Evolutionary conservation across 2,113 vertebrate genomes (phyloP).

Genomic region (Psittacula cyanocephala): DNA sequence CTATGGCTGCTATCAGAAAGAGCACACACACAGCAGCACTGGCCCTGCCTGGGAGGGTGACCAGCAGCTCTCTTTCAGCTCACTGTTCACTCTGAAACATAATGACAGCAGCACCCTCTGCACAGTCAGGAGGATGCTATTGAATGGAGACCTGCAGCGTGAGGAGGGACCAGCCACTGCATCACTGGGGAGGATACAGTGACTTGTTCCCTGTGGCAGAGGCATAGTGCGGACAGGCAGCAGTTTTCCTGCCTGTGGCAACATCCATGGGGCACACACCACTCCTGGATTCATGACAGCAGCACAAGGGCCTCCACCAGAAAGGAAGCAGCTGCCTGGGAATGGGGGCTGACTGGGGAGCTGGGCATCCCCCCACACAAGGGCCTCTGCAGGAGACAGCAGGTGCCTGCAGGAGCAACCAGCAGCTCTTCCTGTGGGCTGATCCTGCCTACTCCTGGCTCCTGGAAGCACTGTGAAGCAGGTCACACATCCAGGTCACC

Average conservation of each 20-base stretch:
- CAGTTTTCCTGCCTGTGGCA: background rate
- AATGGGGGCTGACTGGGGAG: background rate
- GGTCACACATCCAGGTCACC: background rate
- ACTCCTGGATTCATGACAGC: background rate
- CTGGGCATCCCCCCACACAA: rapidly evolving
- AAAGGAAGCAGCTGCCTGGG: background rate
- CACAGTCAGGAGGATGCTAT: background rate
- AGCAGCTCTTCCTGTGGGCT: background rate
- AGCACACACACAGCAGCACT: background rate
- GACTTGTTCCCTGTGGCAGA: background rate
- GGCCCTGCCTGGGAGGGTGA: background rate
- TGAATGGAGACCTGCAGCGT: background rate
- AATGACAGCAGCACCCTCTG: background rate
- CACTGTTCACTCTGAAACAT: background rate
- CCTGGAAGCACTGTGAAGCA: rapidly evolving
- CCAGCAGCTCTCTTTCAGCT: background rate
- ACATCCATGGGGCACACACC: rapidly evolving
- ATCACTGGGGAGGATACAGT: background rate
- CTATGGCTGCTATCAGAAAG: rapidly evolving
- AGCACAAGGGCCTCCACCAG: background rate
- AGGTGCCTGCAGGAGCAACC: background rate
- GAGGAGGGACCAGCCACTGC: background rate
- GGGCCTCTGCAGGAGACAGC: background rate
- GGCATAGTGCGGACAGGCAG: background rate
- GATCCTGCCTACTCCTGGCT: background rate